Conservation (phyloP, 2,797 vertebrate genomes). For the Cheirogaleus major region DNA sequence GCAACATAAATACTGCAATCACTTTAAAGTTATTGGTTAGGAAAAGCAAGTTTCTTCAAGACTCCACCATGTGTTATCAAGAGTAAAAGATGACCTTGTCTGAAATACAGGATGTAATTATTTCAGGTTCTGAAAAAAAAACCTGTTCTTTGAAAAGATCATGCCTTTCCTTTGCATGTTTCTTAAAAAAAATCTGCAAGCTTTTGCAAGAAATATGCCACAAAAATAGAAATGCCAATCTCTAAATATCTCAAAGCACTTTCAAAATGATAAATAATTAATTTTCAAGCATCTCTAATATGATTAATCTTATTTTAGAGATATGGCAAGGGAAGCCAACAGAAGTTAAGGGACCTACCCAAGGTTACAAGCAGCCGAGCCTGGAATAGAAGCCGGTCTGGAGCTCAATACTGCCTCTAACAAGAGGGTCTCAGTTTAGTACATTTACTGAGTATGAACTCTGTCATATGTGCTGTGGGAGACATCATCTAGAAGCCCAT, state of each 20-base stretch:
- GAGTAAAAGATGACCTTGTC: constrained; percentile 64
- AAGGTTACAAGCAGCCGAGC: constrained; percentile 29
- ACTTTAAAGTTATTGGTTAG: constrained; percentile 52
- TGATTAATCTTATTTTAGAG: constrained; percentile 58
- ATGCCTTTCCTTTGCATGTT: background rate
- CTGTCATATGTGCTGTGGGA: background rate
- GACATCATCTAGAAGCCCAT: too few relatives aligned
- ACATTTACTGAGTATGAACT: background rate
- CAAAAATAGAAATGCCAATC: constrained; percentile 67
- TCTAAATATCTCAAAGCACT: constrained; percentile 44
- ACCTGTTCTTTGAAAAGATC: constrained; percentile 39
- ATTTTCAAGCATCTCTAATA: constrained; percentile 52
- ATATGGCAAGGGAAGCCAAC: background rate
- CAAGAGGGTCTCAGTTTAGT: background rate
- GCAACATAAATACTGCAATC: constrained; percentile 53
- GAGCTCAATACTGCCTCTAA: background rate
- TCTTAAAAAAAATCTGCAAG: constrained; percentile 37
- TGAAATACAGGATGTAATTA: constrained; percentile 54
- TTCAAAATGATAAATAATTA: constrained; percentile 68
- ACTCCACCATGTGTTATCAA: constrained; percentile 47
- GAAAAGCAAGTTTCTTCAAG: constrained; percentile 53
- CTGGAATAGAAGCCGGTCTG: background rate
- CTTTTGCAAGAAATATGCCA: constrained; percentile 46
- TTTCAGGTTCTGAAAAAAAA: constrained; percentile 53
- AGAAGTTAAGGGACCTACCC: constrained; percentile 6